Base-by-base conservation (phyloP, 2,113 vertebrate species). In the Lates calcarifer region DNA sequence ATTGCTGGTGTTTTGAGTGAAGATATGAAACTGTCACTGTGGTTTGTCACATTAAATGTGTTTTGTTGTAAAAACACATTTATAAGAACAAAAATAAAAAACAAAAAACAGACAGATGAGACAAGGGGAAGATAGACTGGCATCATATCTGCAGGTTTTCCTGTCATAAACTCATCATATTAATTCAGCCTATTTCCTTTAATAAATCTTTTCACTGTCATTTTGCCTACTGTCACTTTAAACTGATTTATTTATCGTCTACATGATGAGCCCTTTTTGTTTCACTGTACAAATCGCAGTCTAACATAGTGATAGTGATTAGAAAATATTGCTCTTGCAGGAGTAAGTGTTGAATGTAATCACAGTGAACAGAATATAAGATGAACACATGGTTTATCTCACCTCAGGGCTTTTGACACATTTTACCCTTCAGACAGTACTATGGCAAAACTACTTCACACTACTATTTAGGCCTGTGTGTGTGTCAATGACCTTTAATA, bases 1-100 rank as follows among this genome's bases (percentile, higher is more conserved):
- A 71, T 47, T 62, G 69, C 39, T 78, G 82, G 39, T 67, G 47
- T 70, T 76, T 45, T 37, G 24, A 56, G 22, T 43, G 56, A 63
- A 63, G 53, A 69, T 60, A 64, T 79, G 17, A 61, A 63, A 33
- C 24, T 56, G 28, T 64, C 64, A 70, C 47, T 1, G 4, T 17
- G 20, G 26, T 58, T 65, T 64, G 37, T 35, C 49, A 49, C 51
- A 49, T 77, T 62, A 67, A 78, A 74, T 2, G 5, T 31, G 26
- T n/a, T 57, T 56, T 58, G 31, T 56, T 63, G 45, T 64, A 66
- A 39, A 74, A 70, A 67, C 24, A 17, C 17, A 69, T 55, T 62
- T 28, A 35, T 35, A 20, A 49, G 18, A 71, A 29, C 13, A 33
- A 60, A 57, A 77, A 15, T 12, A 37, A 24, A 55, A 55, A 22